phyloP scores from a whole-genome alignment of 2,888 invertebrate species.

The Marasmarcha lunaedactyla region DNA sequence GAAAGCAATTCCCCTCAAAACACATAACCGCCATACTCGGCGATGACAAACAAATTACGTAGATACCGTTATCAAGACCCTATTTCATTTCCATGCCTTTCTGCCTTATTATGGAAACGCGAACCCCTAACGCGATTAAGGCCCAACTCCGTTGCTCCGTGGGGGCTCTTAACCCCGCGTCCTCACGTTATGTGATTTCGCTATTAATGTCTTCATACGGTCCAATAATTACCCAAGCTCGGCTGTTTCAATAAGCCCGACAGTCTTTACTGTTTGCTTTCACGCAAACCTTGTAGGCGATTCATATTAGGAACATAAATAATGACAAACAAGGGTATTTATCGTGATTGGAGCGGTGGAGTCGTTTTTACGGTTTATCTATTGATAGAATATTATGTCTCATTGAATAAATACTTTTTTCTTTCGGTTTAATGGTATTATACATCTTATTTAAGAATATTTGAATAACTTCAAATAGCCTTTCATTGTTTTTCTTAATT shows the following conservation, averaged over 20 bases:
- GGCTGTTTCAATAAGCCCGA: constrained; percentile 27
- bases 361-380: no score
- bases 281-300: constrained; percentile 19
- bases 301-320: no score
- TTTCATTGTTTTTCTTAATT: no score
- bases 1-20: no score
- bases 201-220: constrained; percentile 56
- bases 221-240: constrained; percentile 45
- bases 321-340: no score
- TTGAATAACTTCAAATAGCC: no score
- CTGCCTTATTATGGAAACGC: constrained; percentile 40
- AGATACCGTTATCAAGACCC: not conserved
- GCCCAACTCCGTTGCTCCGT: no score
- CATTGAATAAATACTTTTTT: no score
- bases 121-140: constrained; percentile 17
- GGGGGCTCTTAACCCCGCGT: constrained; percentile 28
- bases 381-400: no score
- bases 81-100: constrained; percentile 6
- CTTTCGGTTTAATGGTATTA: no score
- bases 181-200: constrained; percentile 24
- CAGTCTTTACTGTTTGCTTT: constrained; percentile 25
- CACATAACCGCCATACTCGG: not conserved
- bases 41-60: not conserved
- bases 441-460: no score
- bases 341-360: no score